Percentiles rank a stretch among this genome's conserved stretches.
phyloP scores from a whole-genome alignment of 2,888 invertebrate species.

The Hofmannophila pseudospretella region DNA sequence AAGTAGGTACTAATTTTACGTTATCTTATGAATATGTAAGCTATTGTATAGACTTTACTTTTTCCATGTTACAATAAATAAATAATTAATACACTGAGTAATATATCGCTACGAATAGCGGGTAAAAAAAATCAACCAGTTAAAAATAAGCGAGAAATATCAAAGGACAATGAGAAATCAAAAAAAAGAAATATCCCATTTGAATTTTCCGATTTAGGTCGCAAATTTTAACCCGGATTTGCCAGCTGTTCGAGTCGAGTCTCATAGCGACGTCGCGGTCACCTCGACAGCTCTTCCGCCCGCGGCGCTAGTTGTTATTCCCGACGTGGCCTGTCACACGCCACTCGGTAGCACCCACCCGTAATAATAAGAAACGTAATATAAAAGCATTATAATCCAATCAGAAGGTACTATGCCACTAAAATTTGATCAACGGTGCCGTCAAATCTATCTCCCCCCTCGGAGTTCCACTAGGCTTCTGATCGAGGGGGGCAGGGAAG shows the following conservation, averaged over 20 bases:
- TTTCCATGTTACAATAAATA: too few species aligned
- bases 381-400: slow-evolving; percentile 77
- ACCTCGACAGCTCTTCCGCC: slow-evolving; percentile 17
- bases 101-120: too few species aligned
- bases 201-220: background rate
- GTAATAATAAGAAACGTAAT: slow-evolving; percentile 74
- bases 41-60: too few species aligned
- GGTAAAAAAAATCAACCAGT: too few species aligned
- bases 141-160: too few species aligned
- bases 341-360: slow-evolving; percentile 60
- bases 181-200: too few species aligned
- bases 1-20: too few species aligned
- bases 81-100: too few species aligned
- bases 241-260: slow-evolving; percentile 6
- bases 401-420: slow-evolving; percentile 42
- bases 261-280: slow-evolving; percentile 6
- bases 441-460: background rate
- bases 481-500: background rate
- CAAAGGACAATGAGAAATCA: too few species aligned
- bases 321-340: slow-evolving; percentile 57
- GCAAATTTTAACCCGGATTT: background rate
- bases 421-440: background rate
- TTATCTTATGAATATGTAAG: too few species aligned
- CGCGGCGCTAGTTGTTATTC: slow-evolving; percentile 60
- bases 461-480: background rate